Evolutionary conservation across 2,113 vertebrate species (phyloP), one percentile per base, ranked within the genome.

Genomic region (Dendropsophus ebraccatus): DNA sequence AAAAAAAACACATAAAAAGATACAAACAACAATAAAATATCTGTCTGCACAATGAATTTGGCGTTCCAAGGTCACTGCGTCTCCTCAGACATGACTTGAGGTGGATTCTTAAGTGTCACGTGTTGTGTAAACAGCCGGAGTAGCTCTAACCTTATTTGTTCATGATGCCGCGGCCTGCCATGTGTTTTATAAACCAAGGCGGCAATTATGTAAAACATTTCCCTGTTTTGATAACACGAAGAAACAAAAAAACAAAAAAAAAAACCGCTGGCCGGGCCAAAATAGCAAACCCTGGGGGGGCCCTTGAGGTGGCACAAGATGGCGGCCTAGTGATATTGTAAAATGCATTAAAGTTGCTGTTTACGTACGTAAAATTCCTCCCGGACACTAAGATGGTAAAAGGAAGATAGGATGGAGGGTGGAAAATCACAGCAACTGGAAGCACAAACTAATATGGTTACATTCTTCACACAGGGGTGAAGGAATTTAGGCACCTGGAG

Each of bases 201-300:
- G 14, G 35, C 37, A 25, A 81, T 81, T 81, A 60, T 65, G 78
- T 12, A 47, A 81, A 81, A 65, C 7, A 81, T 28, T 58, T 65
- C 78, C 37, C 6, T 81, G 78, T 65, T 81, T 45, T 81, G 78
- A 28, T 58, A 81, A 65, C 56, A 65, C 78, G 28, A 62, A 41
- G 17, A 8, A 58, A 58, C 23, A 56, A 25, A 67, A 67, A 41
- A 70, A 47, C 17, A 81, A 16, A n/a, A 12, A 9, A 8, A 35
- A 62, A n/a, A 65, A 81, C 5, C n/a, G 17, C 5, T 10, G 28
- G 16, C 19, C 21, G 41, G 52, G 76, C 23, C 19, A 79, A 56
- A 79, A 25, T n/a, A n/a, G n/a, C n/a, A n/a, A n/a, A n/a, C n/a
- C n/a, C n/a, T n/a, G n/a, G n/a, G n/a, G n/a, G n/a, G n/a, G n/a